Percentiles rank a stretch among this genome's conserved stretches.
These are phyloP conservation scores for Macropis europaea DNA, from an alignment of 2,888 invertebrate species.

Conservation along the genomic window DNA sequence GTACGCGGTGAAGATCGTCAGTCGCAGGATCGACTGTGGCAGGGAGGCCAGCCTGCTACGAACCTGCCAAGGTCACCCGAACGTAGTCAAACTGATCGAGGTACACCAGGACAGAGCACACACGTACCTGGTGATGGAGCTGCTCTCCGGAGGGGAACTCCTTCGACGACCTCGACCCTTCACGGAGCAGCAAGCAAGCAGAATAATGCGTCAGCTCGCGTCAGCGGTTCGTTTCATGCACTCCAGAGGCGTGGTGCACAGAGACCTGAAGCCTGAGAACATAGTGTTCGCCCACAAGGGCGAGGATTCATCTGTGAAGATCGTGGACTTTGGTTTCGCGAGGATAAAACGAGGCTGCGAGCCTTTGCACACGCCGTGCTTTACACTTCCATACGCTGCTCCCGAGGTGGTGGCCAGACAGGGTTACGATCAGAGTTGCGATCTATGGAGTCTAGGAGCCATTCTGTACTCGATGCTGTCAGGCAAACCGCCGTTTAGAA, in stretches of 20 bases:
- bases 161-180: conserved; percentile 85
- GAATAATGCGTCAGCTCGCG: conserved; percentile 90
- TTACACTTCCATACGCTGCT: conserved; percentile 96
- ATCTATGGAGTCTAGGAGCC: conserved; percentile 97
- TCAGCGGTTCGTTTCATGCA: conserved; percentile 94
- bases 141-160: conserved; percentile 92
- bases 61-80: conserved; percentile 93
- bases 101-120: conserved; percentile 92
- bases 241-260: conserved; percentile 90
- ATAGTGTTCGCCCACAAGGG: conserved; percentile 84
- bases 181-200: conserved; percentile 89
- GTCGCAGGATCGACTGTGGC: conserved; percentile 84
- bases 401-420: conserved; percentile 92
- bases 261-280: conserved; percentile 96
- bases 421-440: conserved; percentile 95
- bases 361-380: conserved; percentile 91
- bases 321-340: conserved; percentile 98
- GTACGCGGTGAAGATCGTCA: conserved; percentile 94
- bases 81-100: conserved; percentile 91
- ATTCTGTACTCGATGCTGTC: conserved; percentile 93
- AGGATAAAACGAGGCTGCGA: conserved; percentile 85
- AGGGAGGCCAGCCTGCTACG: conserved; percentile 90
- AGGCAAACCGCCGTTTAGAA: conserved; percentile 93
- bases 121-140: conserved; percentile 94
- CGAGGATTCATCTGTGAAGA: conserved; percentile 86